Evolutionary conservation across 2,113 vertebrate genomes (phyloP).

Genomic region (western clawed frog (Xenopus tropicalis)): DNA sequence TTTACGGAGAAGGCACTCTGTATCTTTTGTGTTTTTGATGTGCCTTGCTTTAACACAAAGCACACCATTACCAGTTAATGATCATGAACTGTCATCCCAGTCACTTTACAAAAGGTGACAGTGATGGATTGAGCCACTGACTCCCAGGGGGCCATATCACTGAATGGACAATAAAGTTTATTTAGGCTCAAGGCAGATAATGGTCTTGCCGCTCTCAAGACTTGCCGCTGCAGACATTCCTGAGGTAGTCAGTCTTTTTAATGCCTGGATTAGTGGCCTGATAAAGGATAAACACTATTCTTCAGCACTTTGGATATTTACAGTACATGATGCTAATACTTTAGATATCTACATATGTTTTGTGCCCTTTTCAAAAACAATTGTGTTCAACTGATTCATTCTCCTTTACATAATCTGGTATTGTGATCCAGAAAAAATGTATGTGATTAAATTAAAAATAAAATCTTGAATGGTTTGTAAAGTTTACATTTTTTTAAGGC

Average conservation of each 20-base stretch:
- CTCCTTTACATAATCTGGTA: too few species aligned
- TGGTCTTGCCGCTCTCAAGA: slow-evolving; percentile 61
- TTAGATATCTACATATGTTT: too few species aligned
- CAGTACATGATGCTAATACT: too few species aligned
- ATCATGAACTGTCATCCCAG: slow-evolving; percentile 74
- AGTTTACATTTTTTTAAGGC: too few species aligned
- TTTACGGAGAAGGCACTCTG: too few species aligned
- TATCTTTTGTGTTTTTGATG: slow-evolving; percentile 58
- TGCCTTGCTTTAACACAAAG: slow-evolving; percentile 70
- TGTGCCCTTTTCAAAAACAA: too few species aligned
- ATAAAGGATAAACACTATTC: slow-evolving; percentile 27
- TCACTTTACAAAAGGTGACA: slow-evolving; percentile 73
- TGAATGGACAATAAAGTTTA: slow-evolving; percentile 74
- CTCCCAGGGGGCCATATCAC: slow-evolving; percentile 64
- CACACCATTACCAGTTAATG: slow-evolving; percentile 76
- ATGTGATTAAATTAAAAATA: too few species aligned
- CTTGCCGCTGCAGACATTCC: slow-evolving; percentile 58
- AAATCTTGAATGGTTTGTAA: too few species aligned
- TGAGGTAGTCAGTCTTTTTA: slow-evolving; percentile 22
- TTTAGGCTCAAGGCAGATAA: slow-evolving; percentile 74
- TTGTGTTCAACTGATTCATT: too few species aligned
- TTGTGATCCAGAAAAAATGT: too few species aligned
- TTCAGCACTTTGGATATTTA: slow-evolving; percentile 7
- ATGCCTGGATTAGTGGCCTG: background rate
- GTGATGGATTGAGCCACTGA: slow-evolving; percentile 69